Percentiles rank a stretch among this genome's conserved stretches.
phyloP scores from a whole-genome alignment of 64 coral and sea anemone genomes.

The Hydrozoanthus tunicans region DNA sequence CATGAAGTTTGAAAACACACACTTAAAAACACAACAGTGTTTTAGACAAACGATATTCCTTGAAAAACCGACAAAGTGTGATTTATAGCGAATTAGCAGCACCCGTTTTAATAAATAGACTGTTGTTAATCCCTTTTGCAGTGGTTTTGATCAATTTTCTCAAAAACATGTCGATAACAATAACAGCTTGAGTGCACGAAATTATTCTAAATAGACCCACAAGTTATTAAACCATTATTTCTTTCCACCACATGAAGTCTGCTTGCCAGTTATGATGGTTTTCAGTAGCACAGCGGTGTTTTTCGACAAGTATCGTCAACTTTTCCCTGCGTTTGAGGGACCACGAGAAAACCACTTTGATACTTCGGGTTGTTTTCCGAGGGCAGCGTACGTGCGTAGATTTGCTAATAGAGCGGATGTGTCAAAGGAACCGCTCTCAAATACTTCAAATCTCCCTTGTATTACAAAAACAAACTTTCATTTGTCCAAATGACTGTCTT shows the following conservation, averaged over 20 bases:
- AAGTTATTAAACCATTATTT: not conserved
- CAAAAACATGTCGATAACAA: too few relatives aligned
- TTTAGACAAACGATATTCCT: too few relatives aligned
- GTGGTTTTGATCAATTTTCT: not conserved
- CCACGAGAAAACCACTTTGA: not conserved
- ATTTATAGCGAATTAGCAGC: not conserved
- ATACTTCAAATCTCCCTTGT: conserved; percentile 20
- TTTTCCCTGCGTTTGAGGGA: not conserved
- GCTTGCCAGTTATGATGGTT: too few relatives aligned
- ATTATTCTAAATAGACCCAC: not conserved
- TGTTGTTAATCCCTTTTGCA: not conserved
- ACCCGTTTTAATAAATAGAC: not conserved
- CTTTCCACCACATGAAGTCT: too few relatives aligned
- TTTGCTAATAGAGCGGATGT: not conserved
- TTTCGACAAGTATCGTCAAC: not conserved
- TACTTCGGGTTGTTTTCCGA: not conserved
- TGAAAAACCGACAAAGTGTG: not conserved
- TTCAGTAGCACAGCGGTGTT: too few relatives aligned
- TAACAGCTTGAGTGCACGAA: too few relatives aligned
- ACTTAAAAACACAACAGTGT: too few relatives aligned
- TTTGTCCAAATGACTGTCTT: conserved; percentile 24
- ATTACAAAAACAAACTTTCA: conserved; percentile 8
- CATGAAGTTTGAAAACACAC: too few relatives aligned
- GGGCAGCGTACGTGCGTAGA: not conserved
- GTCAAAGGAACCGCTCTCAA: conserved; percentile 48